These are phyloP conservation scores for Spizaetus ornatus DNA, from an alignment of 2,113 vertebrate genomes.

Conservation along the genomic window DNA sequence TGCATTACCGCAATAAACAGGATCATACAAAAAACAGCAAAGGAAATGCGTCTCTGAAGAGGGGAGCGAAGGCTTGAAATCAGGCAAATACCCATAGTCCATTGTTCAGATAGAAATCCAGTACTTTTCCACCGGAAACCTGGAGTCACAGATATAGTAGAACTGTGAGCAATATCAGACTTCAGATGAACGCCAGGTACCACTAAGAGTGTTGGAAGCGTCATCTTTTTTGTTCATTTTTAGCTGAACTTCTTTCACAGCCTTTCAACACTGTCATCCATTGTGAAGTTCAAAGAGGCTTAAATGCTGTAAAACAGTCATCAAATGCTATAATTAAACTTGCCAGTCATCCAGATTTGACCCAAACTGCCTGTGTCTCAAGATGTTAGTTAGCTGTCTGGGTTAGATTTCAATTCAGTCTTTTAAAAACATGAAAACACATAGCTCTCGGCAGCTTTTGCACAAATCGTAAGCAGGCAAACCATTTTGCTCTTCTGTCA, in stretches of 20 bases:
- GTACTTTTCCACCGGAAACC: neutral
- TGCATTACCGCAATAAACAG: neutral
- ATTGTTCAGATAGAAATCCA: neutral
- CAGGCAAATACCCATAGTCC: neutral
- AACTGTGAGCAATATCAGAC: neutral
- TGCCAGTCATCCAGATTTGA: constrained; percentile 51
- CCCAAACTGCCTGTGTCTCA: constrained; percentile 29
- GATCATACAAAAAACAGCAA: neutral
- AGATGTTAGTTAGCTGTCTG: constrained; percentile 30
- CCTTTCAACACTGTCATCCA: constrained; percentile 31
- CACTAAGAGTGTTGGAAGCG: neutral
- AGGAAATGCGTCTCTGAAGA: neutral
- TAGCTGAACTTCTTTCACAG: constrained; percentile 10
- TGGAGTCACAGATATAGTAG: neutral
- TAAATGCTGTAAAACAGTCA: constrained; percentile 50
- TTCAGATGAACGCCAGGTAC: constrained; percentile 13
- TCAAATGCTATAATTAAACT: constrained; percentile 50
- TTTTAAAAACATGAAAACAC: neutral
- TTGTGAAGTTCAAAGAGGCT: constrained; percentile 39
- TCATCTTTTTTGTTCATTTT: constrained; percentile 13
- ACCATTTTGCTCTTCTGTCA: neutral
- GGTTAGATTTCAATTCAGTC: neutral
- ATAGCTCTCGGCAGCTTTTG: neutral
- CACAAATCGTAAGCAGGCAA: neutral
- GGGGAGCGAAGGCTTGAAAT: neutral